Evolutionary conservation across 2,888 invertebrate genomes (phyloP).

Genomic region (Xestia rhomboidea): DNA sequence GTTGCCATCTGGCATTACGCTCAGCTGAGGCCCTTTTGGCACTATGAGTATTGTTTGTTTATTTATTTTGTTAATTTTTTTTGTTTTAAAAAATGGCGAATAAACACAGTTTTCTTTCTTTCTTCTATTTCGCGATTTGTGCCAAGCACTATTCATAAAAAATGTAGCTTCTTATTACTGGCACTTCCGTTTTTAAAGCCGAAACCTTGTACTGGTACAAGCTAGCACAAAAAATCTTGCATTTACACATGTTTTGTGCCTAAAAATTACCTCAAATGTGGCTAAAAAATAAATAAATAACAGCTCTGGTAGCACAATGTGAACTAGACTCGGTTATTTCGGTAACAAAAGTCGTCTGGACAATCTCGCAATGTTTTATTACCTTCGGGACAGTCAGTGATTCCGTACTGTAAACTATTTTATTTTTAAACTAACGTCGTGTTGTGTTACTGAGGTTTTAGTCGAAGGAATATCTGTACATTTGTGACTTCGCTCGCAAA

Average conservation of each 20-base stretch:
- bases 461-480: conserved; percentile 5
- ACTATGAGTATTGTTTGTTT: too few species aligned
- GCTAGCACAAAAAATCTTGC: background rate
- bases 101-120: too few species aligned
- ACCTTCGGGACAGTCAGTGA: conserved; percentile 61
- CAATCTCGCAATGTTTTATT: conserved; percentile 67
- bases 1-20: too few species aligned
- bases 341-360: conserved; percentile 68
- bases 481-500: too few species aligned
- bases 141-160: background rate
- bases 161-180: background rate
- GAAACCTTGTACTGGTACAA: background rate
- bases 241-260: conserved; percentile 1
- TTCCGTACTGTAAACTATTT: conserved; percentile 60
- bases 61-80: too few species aligned
- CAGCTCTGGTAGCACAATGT: conserved; percentile 54
- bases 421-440: conserved; percentile 64
- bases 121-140: background rate
- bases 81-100: too few species aligned
- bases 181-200: background rate
- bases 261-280: conserved; percentile 29
- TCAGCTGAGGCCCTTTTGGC: too few species aligned
- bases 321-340: conserved; percentile 61
- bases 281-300: conserved; percentile 40
- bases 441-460: conserved; percentile 43